phyloP scores from a whole-genome alignment of 2,113 vertebrate genomes.

The Rhinolophus ferrumequinum region DNA sequence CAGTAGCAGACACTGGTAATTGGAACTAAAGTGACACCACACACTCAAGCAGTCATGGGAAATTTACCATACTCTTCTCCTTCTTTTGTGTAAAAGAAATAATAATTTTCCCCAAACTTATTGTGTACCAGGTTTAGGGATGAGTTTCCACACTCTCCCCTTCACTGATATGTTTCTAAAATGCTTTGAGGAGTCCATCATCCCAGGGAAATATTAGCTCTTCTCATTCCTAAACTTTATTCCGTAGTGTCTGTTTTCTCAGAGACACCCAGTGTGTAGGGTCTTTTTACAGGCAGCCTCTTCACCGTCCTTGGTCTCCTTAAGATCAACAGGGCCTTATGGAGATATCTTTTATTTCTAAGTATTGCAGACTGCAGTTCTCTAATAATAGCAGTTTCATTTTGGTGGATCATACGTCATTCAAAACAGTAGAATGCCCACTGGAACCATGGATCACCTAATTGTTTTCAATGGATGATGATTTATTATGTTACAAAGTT shows the following conservation, averaged over 20 bases:
- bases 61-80: background rate
- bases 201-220: background rate
- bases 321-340: background rate
- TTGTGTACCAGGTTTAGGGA: background rate
- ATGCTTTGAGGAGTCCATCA: background rate
- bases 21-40: background rate
- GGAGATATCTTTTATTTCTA: background rate
- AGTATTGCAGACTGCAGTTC: background rate
- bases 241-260: conserved; percentile 26
- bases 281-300: background rate
- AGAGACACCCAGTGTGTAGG: background rate
- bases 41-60: background rate
- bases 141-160: background rate
- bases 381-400: conserved; percentile 54
- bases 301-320: conserved; percentile 18
- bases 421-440: conserved; percentile 25
- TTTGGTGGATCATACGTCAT: conserved; percentile 40
- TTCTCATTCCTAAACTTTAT: background rate
- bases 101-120: background rate
- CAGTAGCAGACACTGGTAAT: background rate
- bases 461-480: conserved; percentile 53
- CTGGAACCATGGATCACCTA: conserved; percentile 25
- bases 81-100: conserved; percentile 19
- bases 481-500: conserved; percentile 42
- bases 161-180: background rate